Percentiles rank a stretch among this genome's conserved stretches.
These are phyloP conservation scores for Pocillopora grandis DNA, from an alignment of 92 coral and sea anemone species.

Conservation along the genomic window DNA sequence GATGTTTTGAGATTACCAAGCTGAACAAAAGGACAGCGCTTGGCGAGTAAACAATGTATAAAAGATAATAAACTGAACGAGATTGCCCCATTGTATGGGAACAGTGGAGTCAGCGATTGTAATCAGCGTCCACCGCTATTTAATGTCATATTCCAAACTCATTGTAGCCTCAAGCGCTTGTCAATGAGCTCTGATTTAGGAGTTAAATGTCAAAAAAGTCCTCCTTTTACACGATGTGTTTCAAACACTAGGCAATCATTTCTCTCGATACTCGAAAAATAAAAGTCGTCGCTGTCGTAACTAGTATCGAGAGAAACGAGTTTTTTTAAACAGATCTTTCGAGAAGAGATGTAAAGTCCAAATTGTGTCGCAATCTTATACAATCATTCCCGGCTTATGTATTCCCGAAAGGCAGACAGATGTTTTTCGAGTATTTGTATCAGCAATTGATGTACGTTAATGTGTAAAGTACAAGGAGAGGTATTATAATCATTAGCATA, in stretches of 20 bases:
- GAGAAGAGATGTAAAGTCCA: background rate
- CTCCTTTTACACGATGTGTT: background rate
- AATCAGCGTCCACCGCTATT: constrained; percentile 32
- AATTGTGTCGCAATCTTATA: background rate
- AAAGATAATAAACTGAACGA: constrained; percentile 60
- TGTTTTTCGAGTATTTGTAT: constrained; percentile 6
- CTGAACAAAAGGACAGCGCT: constrained; percentile 54
- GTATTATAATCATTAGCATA: constrained; percentile 6
- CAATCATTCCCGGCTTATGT: background rate
- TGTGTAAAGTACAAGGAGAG: background rate
- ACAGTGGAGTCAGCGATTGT: constrained; percentile 22
- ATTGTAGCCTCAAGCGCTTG: constrained; percentile 17
- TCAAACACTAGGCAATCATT: background rate
- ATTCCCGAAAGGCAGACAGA: constrained; percentile 1
- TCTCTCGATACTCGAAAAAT: constrained; percentile 5
- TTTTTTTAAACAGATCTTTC: background rate
- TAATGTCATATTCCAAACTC: constrained; percentile 17
- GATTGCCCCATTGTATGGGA: constrained; percentile 68
- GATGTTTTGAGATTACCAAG: constrained; percentile 17
- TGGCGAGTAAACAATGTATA: constrained; percentile 63
- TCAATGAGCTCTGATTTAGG: constrained; percentile 21
- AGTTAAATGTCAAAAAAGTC: constrained; percentile 11
- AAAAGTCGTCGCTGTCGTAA: background rate
- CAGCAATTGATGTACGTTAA: background rate
- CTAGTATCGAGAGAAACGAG: background rate